Conservation (phyloP, 2,113 vertebrate species). For the Diphyllodes magnificus region DNA sequence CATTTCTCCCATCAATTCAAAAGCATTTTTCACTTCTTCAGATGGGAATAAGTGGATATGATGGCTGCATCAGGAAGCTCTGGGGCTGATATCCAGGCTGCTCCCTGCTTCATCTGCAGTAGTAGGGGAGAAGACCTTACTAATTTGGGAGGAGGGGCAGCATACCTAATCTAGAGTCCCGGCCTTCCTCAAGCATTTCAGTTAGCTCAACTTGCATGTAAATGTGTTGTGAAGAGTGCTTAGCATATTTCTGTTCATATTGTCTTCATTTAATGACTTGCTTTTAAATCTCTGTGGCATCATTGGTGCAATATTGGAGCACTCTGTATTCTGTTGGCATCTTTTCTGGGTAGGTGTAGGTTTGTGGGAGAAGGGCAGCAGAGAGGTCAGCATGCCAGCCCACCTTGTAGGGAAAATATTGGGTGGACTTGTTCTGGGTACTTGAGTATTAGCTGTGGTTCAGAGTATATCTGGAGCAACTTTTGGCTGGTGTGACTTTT, state of each 20-base stretch:
- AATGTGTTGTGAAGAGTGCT: neutral
- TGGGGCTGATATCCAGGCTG: accelerated
- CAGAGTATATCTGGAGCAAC: neutral
- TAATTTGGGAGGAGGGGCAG: neutral
- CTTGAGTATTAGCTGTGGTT: neutral
- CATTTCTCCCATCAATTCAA: neutral
- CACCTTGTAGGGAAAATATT: neutral
- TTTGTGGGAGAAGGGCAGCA: neutral
- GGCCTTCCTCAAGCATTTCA: neutral
- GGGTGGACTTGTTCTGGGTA: neutral
- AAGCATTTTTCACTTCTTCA: neutral
- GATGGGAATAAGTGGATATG: neutral
- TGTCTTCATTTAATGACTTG: neutral
- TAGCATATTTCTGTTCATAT: neutral
- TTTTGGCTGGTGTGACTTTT: neutral
- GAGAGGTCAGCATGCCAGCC: neutral
- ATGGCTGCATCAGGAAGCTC: neutral
- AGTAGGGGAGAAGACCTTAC: neutral
- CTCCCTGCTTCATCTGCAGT: neutral
- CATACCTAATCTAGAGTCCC: neutral
- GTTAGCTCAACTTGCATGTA: neutral
- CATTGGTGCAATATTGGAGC: neutral
- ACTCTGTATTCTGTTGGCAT: neutral
- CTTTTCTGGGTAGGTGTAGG: neutral
- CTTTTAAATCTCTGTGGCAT: neutral